Percentiles rank a stretch among this genome's conserved stretches.
Conservation (phyloP, 2,113 vertebrate species). For the Carassius gibelio region DNA sequence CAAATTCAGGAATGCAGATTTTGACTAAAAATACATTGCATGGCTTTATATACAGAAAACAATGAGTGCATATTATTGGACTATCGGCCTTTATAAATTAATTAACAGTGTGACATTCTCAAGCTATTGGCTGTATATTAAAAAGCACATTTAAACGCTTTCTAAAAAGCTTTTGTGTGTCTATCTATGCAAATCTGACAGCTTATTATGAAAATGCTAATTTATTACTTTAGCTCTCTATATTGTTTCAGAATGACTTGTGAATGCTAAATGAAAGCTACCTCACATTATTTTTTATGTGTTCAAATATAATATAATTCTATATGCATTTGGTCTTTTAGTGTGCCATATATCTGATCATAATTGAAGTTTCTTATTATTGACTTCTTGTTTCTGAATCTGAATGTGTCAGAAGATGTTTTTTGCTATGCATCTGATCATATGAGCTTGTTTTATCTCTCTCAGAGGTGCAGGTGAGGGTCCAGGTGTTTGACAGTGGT, state of each 20-base stretch:
- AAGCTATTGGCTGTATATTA: background rate
- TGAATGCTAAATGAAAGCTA: background rate
- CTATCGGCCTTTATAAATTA: background rate
- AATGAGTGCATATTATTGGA: background rate
- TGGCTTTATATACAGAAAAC: background rate
- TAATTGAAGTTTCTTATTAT: background rate
- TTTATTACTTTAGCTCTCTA: conserved; percentile 8
- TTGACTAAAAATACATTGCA: background rate
- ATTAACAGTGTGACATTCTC: background rate
- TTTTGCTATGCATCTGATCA: background rate
- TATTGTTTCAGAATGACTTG: background rate
- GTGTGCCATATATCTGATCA: background rate
- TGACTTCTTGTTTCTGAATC: background rate
- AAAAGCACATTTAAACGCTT: background rate
- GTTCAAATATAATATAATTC: background rate
- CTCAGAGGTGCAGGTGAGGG: conserved; percentile 91
- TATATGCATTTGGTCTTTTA: background rate
- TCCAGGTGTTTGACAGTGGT: conserved; percentile 93
- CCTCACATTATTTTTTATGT: background rate
- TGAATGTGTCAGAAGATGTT: background rate
- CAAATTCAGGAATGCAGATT: background rate
- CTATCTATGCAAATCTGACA: background rate
- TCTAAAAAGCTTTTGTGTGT: background rate
- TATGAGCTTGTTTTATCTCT: conserved; percentile 40
- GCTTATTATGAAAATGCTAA: background rate